Evolutionary conservation across 2,888 invertebrate species (phyloP), one percentile per base, ranked within the genome.

Genomic region (Conomelus anceps): DNA sequence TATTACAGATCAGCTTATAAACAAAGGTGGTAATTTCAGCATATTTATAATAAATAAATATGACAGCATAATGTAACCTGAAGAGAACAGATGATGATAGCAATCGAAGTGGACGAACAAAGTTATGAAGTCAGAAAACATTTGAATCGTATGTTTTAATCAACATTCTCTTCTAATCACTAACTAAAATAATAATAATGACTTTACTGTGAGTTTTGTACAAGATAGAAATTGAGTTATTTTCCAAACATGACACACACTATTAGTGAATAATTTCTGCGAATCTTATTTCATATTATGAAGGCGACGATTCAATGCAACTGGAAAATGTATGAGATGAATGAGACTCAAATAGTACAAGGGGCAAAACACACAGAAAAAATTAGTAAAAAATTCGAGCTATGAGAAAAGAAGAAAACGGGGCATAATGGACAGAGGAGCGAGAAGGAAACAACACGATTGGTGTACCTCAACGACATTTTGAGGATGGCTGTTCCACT

Each of bases 391-490:
- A 63, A n/a, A 63, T 3, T 34, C 63, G 63, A 63, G 63, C 63
- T 63, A 63, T 63, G 63, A n/a, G n/a, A n/a, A n/a, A 63, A 63
- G 13, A 63, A 63, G 4, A 63, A 63, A 63, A 63, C n/a, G 63
- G 63, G 63, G 85, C 24, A 22, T 88, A 87, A 89, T 24, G 20
- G 87, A 89, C 87, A 63, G 84, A 85, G 86, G 23, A 85, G 23
- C 34, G 87, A 89, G 34, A 86, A 63, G 87, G 87, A 88, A 89
- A 85, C 86, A 89, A 24, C 85, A 89, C 29, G 23, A 34, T 41
- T 86, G 86, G 89, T 86, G 89, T 91, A 91, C 91, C 91, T 91
- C 63, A 91, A 89, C 34, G 91, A 91, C 91, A 91, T 91, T 89
- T 90, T 90, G 88, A 91, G 88, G 89, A 91, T 90, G 89, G 90